Evolutionary conservation across 2,888 invertebrate genomes (phyloP).

Genomic region (Sinhomidia bicolor): DNA sequence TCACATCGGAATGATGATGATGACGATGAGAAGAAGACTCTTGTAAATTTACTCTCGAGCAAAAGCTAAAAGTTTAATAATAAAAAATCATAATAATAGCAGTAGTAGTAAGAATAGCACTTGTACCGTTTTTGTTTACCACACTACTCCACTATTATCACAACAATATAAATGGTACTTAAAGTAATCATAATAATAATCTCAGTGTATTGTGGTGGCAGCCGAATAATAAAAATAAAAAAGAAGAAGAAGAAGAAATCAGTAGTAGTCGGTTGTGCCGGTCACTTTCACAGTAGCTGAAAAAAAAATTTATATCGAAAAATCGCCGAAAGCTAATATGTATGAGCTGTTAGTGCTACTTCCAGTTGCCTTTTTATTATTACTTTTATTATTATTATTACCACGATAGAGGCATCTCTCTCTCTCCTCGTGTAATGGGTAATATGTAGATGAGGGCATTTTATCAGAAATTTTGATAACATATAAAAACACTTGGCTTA

Average conservation of each 20-base stretch:
- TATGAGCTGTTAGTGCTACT: background rate
- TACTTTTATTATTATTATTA: too few species aligned
- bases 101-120: too few species aligned
- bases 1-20: conserved; percentile 2
- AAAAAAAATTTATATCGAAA: background rate
- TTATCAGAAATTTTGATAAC: conserved; percentile 35
- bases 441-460: conserved; percentile 49
- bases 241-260: too few species aligned
- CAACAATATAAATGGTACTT: conserved; percentile 19
- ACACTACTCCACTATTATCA: conserved; percentile 23
- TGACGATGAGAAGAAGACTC: conserved; percentile 32
- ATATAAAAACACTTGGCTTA: background rate
- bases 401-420: background rate
- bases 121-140: conserved; percentile 16
- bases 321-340: conserved; percentile 35
- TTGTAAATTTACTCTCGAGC: background rate
- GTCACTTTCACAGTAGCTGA: conserved; percentile 20
- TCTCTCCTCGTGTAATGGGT: too few species aligned
- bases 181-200: conserved; percentile 32
- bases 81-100: too few species aligned
- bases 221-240: too few species aligned
- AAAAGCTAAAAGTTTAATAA: background rate
- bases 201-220: conserved; percentile 33
- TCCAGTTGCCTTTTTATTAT: background rate
- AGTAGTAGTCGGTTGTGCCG: conserved; percentile 15